Evolutionary conservation across 2,797 vertebrate genomes (phyloP).

Genomic region (Rhinogobio ventralis): DNA sequence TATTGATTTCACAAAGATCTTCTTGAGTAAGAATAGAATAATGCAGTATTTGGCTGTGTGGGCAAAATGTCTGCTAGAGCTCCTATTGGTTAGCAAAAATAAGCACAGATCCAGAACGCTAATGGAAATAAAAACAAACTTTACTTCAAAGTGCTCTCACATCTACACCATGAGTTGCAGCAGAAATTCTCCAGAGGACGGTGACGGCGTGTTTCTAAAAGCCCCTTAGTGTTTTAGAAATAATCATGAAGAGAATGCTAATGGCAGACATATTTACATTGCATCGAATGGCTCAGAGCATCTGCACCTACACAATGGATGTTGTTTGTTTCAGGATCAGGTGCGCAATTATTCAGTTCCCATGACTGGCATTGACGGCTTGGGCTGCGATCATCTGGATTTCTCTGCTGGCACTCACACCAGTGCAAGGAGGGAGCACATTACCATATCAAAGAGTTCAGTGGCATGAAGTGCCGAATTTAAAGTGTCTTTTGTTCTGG

Average conservation of each 20-base stretch:
- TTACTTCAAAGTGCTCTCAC: conserved; percentile 33
- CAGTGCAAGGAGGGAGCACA: conserved; percentile 82
- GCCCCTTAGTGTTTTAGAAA: conserved; percentile 29
- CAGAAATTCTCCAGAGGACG: conserved; percentile 24
- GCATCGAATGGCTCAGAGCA: conserved; percentile 1
- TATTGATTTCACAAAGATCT: conserved; percentile 50
- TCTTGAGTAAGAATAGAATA: conserved; percentile 40
- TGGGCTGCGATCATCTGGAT: conserved; percentile 38
- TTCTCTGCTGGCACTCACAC: conserved; percentile 71
- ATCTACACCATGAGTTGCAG: not conserved
- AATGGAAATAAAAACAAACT: conserved; percentile 43
- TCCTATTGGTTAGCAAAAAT: conserved; percentile 17
- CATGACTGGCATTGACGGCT: conserved; percentile 45
- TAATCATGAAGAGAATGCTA: conserved; percentile 41
- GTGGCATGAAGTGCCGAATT: conserved; percentile 75
- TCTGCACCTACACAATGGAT: conserved; percentile 36
- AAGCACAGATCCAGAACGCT: conserved; percentile 9
- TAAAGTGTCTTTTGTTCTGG: conserved; percentile 77
- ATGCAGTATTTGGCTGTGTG: conserved; percentile 26
- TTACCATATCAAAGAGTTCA: conserved; percentile 83
- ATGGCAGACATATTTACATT: conserved; percentile 35
- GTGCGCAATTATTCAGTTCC: conserved; percentile 53
- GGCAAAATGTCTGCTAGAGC: conserved; percentile 28
- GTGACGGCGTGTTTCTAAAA: not conserved
- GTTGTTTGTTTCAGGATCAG: conserved; percentile 49